Base-by-base conservation (phyloP, 2,888 invertebrate species). In the Drosophila fungiperda region DNA sequence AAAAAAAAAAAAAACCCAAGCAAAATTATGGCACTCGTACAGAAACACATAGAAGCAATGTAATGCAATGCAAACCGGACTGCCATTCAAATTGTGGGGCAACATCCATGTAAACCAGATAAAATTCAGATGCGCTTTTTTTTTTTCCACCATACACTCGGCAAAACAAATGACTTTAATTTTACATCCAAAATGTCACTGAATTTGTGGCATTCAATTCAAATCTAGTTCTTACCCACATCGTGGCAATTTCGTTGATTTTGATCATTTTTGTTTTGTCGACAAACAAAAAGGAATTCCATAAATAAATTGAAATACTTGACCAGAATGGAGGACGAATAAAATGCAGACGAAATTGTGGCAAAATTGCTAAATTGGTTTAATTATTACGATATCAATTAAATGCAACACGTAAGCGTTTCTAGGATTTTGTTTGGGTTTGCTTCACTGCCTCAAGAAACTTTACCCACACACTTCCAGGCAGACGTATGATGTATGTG, bases 321-420 rank as follows among this genome's bases (percentile, higher is more conserved):
- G 8, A 26, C 6, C 15, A 0, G 15, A 23, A 35, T 15, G 0
- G 45, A 20, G 20, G 9, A 9, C 17, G 1, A 6, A 15, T 49
- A 17, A 29, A 49, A 17, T 29, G 49, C 17, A 2, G 4, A 17
- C 38, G 26, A 26, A 50, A 61, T 49, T 38, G 62, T 48, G 40
- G 58, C 42, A 42, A 62, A 54, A 69, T 52, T 40, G 45, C 49
- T 33, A 57, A 70, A 61, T 70, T 55, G 60, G 64, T 75, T 78
- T 71, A 65, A 66, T 78, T 78, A 81, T 76, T 78, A 68, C 68
- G 64, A 79, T 76, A 84, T 82, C 85, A 82, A 82, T 82, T 82
- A 83, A 84, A 72, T 67, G 66, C 68, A 72, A 71, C 73, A 74
- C 68, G 81, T 69, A 72, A 76, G 69, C 63, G 48, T 12, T 40